Evolutionary conservation across 2,113 vertebrate genomes (phyloP), one percentile per base, ranked within the genome.

Genomic region (Noturus placidus): DNA sequence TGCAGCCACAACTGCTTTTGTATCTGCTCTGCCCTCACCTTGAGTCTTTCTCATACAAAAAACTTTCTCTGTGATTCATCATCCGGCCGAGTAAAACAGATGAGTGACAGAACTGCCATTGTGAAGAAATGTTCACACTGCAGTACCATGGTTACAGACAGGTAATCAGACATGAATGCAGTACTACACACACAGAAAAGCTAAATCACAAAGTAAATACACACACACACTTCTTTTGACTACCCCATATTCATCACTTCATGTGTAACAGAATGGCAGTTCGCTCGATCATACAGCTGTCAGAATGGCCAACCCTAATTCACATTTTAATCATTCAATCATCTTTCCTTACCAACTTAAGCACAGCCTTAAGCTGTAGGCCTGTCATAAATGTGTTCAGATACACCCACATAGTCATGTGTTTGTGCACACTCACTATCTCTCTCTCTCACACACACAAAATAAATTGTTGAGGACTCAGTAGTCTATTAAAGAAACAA

Each of bases 271-370:
- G 65, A 87, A 85, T 88, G 89, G 86, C 86, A 87, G 84, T 86
- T 88, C 85, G 79, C 87, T 92, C 89, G 67, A 92, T 92, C 90
- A 91, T 87, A 20, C 56, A 70, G 65, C 54, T 91, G 90, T 90
- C 90, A 92, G 83, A 88, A 86, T 84, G 86, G 88, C 88, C 87
- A 90, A 87, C 84, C 84, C 87, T 91, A 90, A 91, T 90, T 92
- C 91, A 91, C 87, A 89, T 88, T 92, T 91, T 91, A 92, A 91
- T 88, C 91, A 91, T 91, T 88, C 77, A 90, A 88, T 90, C 87
- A 90, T 90, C 83, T 59, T 65, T 86, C 65, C 86, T 50, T 88
- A 86, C 83, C 38, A 88, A 74, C 77, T 90, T 88, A 90, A 90
- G 85, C 69, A 82, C 82, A 85, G 87, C 82, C 85, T 88, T 76